Evolutionary conservation across 2,888 invertebrate species (phyloP), one percentile per base, ranked within the genome.

Genomic region (Troilus luridus): DNA sequence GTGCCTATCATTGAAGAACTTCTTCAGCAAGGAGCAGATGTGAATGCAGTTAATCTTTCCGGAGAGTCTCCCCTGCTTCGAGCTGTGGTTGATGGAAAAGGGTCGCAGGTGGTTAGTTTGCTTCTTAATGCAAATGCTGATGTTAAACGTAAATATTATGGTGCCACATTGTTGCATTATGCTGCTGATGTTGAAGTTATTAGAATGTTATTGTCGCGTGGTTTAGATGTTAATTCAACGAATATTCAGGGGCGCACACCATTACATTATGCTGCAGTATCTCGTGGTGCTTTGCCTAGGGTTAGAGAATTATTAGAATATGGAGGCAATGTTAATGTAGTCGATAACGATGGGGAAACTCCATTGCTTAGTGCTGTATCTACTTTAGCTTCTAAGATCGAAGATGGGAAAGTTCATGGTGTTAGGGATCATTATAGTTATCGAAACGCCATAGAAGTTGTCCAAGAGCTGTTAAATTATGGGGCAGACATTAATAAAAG

Each of bases 61-160:
- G 72, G 72, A 77, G 72, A 77, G 72, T 77, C 72, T 8, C 72
- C 72, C 2, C n/a, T 77, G 2, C 72, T 77, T 19, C 27, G 72
- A 41, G 72, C 72, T 41, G 9, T 77, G 7, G 72, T 77, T 77
- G 72, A 77, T 77, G 72, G 72, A 41, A 77, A 77, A 77, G 72
- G 72, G 27, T 77, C 72, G 5, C 14, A 77, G 72, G 41, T 41
- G 0, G 72, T 77, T 77, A 27, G 41, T 17, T 17, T 8, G 8
- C 72, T 77, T 1, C 72, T 77, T 77, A 41, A 27, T 77, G 72
- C 72, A 24, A 77, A 77, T 14, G 72, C 72, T 77, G 72, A 77
- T 77, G 72, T 77, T 1, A 77, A 77, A 41, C 72, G 72, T 27
- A 77, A 77, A 77, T 77, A 41, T 77, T 77, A 77, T 77, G 72